Percentiles rank a stretch among this genome's conserved stretches.
Conservation (phyloP, 2,888 invertebrate genomes). For the Acanthosoma haemorrhoidale region DNA sequence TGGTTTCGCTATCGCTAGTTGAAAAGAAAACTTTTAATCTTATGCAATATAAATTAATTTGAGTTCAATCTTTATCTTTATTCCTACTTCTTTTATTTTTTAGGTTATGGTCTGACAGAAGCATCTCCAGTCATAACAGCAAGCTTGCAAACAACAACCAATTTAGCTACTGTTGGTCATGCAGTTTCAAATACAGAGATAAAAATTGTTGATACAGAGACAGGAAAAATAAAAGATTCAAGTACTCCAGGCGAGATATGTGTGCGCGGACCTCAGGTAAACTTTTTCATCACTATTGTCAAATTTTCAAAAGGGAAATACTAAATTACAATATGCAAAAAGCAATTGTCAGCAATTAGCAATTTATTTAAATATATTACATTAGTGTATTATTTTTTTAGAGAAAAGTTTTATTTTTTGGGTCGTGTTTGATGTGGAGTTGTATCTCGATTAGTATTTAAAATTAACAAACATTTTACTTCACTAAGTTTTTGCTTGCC, state of each 20-base stretch:
- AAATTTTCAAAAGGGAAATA: neutral
- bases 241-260: slow-evolving; percentile 66
- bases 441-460: too few species aligned
- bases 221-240: slow-evolving; percentile 54
- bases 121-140: slow-evolving; percentile 58
- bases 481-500: too few species aligned
- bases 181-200: slow-evolving; percentile 63
- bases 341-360: neutral
- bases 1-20: too few species aligned
- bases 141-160: slow-evolving; percentile 52
- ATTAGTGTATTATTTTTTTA: neutral
- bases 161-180: slow-evolving; percentile 48
- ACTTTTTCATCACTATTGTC: neutral
- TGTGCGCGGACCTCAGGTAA: slow-evolving; percentile 66
- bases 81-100: slow-evolving; percentile 11
- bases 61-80: neutral
- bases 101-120: slow-evolving; percentile 55
- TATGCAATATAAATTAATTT: neutral
- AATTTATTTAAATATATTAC: neutral
- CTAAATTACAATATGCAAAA: neutral
- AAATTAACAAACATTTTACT: too few species aligned
- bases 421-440: neutral
- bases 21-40: too few species aligned
- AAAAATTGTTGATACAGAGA: slow-evolving; percentile 57
- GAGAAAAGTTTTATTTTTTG: too few species aligned